phyloP scores from a whole-genome alignment of 2,113 vertebrate genomes.

The Rhinichthys klamathensis region DNA sequence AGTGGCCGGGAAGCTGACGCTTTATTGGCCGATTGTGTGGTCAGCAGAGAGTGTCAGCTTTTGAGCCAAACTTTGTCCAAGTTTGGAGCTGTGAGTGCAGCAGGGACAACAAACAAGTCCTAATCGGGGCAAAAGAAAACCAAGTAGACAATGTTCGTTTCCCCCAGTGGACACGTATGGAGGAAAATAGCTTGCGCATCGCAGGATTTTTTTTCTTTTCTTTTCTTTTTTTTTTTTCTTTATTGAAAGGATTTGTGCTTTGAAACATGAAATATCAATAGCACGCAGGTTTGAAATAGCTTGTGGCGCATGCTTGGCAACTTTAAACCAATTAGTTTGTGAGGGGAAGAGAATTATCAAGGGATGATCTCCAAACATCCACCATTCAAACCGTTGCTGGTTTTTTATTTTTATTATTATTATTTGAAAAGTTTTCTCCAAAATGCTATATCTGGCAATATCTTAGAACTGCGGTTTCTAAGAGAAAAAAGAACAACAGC shows the following conservation, averaged over 20 bases:
- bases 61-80: slow-evolving; percentile 37
- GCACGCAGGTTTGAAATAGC: slow-evolving; percentile 72
- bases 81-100: slow-evolving; percentile 29
- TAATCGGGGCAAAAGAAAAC: background rate
- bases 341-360: slow-evolving; percentile 64
- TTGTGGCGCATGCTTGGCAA: slow-evolving; percentile 71
- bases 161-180: slow-evolving; percentile 64
- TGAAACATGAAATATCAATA: slow-evolving; percentile 77
- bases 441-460: slow-evolving; percentile 34
- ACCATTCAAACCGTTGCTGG: slow-evolving; percentile 57
- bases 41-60: slow-evolving; percentile 41
- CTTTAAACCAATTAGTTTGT: slow-evolving; percentile 79
- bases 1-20: slow-evolving; percentile 40
- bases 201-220: background rate
- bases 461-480: slow-evolving; percentile 57
- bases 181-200: slow-evolving; percentile 61
- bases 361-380: slow-evolving; percentile 70
- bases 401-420: slow-evolving; percentile 53
- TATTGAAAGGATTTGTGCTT: slow-evolving; percentile 69
- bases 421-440: slow-evolving; percentile 68
- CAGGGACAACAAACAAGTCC: slow-evolving; percentile 28
- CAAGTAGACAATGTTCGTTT: slow-evolving; percentile 40
- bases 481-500: background rate
- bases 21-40: slow-evolving; percentile 38
- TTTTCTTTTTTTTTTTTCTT: slow-evolving; percentile 42